Conservation (phyloP, 2,113 vertebrate species). For the Potamarius usumacintae region DNA sequence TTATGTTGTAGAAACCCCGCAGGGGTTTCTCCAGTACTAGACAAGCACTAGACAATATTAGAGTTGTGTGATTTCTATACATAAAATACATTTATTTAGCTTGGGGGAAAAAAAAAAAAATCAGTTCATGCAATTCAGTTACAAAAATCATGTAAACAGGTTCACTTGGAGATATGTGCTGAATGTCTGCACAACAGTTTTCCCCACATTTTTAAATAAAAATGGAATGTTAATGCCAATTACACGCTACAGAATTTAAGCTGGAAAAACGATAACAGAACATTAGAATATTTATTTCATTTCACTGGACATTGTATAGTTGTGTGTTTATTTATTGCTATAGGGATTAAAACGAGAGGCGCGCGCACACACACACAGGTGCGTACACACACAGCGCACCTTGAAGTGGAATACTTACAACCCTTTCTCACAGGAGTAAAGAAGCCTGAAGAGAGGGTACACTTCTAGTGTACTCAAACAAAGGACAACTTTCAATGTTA, state of each 20-base stretch:
- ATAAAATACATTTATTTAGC: constrained; percentile 56
- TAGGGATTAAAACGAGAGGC: constrained; percentile 22
- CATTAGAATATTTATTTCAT: constrained; percentile 13
- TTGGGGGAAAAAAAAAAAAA: constrained; percentile 32
- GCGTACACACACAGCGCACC: constrained; percentile 8
- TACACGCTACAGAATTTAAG: neutral
- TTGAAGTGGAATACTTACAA: constrained; percentile 42
- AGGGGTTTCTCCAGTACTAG: neutral
- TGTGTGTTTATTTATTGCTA: constrained; percentile 50
- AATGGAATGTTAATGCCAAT: constrained; percentile 44
- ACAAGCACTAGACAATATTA: neutral
- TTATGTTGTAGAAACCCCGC: neutral
- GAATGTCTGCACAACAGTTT: constrained; percentile 41
- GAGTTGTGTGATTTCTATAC: constrained; percentile 31
- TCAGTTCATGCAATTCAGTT: constrained; percentile 51
- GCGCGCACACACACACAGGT: neutral
- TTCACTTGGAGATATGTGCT: constrained; percentile 45
- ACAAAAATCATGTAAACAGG: constrained; percentile 58
- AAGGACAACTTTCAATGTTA: constrained; percentile 28
- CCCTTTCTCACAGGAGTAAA: constrained; percentile 18
- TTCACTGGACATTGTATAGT: constrained; percentile 30
- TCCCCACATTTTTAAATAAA: constrained; percentile 18
- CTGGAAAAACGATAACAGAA: neutral
- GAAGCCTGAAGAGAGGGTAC: constrained; percentile 43
- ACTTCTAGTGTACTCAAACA: constrained; percentile 30